Conservation (phyloP, 2,797 vertebrate species). For the Thripadectes ignobilis region DNA sequence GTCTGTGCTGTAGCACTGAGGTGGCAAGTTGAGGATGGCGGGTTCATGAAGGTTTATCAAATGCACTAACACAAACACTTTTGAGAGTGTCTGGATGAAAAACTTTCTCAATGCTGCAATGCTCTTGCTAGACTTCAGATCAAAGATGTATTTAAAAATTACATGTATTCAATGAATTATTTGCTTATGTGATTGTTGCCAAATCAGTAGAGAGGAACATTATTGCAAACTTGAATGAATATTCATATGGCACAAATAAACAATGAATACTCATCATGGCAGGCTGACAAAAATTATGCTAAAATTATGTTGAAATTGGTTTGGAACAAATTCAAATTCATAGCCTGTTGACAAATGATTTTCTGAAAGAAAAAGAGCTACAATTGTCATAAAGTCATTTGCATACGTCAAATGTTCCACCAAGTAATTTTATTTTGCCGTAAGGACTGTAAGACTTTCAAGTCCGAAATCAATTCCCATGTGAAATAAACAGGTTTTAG, state of each 20-base stretch:
- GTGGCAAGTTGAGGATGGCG: not conserved
- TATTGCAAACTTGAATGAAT: slow-evolving; percentile 39
- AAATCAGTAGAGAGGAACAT: slow-evolving; percentile 40
- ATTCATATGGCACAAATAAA: slow-evolving; percentile 29
- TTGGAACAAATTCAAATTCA: slow-evolving; percentile 46
- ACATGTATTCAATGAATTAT: not conserved
- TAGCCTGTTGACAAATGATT: slow-evolving; percentile 24
- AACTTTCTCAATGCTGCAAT: not conserved
- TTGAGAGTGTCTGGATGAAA: not conserved
- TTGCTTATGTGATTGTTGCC: not conserved
- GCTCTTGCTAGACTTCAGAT: not conserved
- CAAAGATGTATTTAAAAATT: slow-evolving; percentile 28
- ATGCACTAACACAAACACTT: not conserved
- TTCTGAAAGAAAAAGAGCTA: slow-evolving; percentile 1
- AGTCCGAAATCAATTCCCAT: not conserved
- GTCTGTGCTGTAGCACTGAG: not conserved
- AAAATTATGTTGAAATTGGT: slow-evolving; percentile 37
- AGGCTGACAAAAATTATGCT: slow-evolving; percentile 45
- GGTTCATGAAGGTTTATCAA: not conserved
- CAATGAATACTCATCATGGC: slow-evolving; percentile 17
- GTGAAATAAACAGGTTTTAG: slow-evolving; percentile 31
- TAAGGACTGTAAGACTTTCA: not conserved
- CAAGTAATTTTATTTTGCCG: not conserved
- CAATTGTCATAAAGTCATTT: slow-evolving; percentile 23
- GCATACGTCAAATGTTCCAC: not conserved